Base-by-base conservation (phyloP, 2,888 invertebrate species). In the Cephus nigrinus region DNA sequence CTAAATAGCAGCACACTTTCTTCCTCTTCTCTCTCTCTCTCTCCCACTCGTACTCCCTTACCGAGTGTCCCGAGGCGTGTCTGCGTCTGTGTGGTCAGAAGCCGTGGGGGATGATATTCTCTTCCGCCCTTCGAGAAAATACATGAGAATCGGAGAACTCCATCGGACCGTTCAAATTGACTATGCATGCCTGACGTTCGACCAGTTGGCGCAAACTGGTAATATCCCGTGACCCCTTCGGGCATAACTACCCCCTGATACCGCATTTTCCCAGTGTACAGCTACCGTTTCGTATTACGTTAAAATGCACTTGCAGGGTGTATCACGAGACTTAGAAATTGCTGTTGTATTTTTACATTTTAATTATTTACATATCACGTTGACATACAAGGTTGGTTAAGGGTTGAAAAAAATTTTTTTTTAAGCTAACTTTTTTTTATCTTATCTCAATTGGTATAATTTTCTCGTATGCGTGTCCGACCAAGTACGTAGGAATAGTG, bases 1-100 rank as follows among this genome's bases (percentile, higher is more conserved):
- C 86, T 91, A 91, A 91, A 91, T 88, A 88, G 88, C 88, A 83
- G 81, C 71, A 71, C 71, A 32, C 71, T 71, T 32, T 31, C 40
- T 55, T 55, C 23, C 40, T 55, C 40, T 23, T 55, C 15, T 5
- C 1, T 55, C 23, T 40, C 12, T 36, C 36, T 36, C 36, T 36
- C 12, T 36, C 36, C 12, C 40, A 23, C 40, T 23, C 40, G 23
- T 55, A 55, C 40, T 23, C 23, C 23, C 40, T 0, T 23, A 2
- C 23, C 23, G 40, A 4, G 40, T 23, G 23, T 79, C 69, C 77
- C 75, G 69, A 81, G 80, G 80, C 82, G 81, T 78, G 80, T 79
- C 78, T 69, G 75, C 77, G 75, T 78, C 78, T 81, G 79, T 78
- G 79, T 81, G 79, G 78, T 78, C 34, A 23, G 40, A 55, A 55